phyloP scores from a whole-genome alignment of 2,797 vertebrate genomes.

The Gambelia wislizenii region DNA sequence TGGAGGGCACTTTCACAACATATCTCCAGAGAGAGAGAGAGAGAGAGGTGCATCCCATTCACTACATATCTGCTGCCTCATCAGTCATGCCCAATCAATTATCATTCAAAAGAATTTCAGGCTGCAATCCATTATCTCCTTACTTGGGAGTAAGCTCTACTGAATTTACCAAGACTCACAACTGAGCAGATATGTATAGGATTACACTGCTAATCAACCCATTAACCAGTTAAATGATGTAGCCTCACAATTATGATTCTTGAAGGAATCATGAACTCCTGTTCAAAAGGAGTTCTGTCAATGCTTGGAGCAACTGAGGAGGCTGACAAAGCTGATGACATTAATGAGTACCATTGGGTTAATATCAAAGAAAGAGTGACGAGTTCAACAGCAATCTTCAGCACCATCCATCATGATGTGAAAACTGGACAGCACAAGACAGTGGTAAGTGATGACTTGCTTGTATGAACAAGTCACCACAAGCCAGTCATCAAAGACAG shows the following conservation, averaged over 20 bases:
- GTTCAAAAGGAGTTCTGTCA: background rate
- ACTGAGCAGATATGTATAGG: background rate
- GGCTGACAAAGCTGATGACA: constrained; percentile 49
- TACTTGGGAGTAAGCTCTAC: background rate
- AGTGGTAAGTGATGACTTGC: background rate
- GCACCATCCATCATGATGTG: constrained; percentile 44
- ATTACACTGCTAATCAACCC: background rate
- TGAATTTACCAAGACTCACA: background rate
- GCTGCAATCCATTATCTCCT: background rate
- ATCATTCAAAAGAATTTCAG: background rate
- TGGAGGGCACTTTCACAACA: background rate
- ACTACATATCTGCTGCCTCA: no score
- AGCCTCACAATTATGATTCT: background rate
- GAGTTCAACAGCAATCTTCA: constrained; percentile 34
- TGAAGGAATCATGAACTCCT: constrained; percentile 38
- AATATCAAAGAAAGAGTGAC: constrained; percentile 39
- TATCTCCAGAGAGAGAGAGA: background rate
- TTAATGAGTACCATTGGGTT: constrained; percentile 37
- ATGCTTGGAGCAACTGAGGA: constrained; percentile 33
- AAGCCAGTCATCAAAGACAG: background rate
- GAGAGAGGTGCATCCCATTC: background rate
- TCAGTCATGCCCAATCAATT: no score
- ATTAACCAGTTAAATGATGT: background rate
- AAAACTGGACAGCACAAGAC: constrained; percentile 18
- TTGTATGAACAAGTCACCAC: background rate